These are phyloP conservation scores for Netelia inedita DNA, from an alignment of 2,888 invertebrate genomes.

Conservation along the genomic window DNA sequence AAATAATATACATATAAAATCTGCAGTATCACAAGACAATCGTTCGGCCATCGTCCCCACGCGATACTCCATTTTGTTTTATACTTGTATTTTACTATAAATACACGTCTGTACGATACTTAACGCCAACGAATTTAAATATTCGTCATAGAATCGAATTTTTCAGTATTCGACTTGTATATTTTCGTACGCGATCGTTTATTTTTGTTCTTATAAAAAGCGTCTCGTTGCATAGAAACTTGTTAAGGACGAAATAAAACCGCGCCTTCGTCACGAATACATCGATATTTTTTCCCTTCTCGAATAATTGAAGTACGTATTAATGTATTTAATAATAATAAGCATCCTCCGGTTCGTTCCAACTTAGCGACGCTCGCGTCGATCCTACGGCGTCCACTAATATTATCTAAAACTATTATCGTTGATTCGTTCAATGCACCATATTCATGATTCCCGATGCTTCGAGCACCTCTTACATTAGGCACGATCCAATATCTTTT, in stretches of 20 bases:
- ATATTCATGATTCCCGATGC: slow-evolving; percentile 12
- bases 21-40: slow-evolving; percentile 75
- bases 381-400: slow-evolving; percentile 12
- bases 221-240: slow-evolving; percentile 7
- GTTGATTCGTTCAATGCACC: slow-evolving; percentile 23
- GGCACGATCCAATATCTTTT: slow-evolving; percentile 6
- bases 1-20: slow-evolving; percentile 75
- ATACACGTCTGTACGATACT: slow-evolving; percentile 54
- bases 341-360: slow-evolving; percentile 49
- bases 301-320: slow-evolving; percentile 11
- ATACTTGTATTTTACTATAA: slow-evolving; percentile 42
- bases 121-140: slow-evolving; percentile 32
- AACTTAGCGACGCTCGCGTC: slow-evolving; percentile 44
- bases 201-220: slow-evolving; percentile 46
- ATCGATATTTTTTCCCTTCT: background rate
- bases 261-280: background rate
- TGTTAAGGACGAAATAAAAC: too few relatives aligned
- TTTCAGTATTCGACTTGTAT: background rate
- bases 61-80: slow-evolving; percentile 45
- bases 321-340: slow-evolving; percentile 54
- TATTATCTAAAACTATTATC: slow-evolving; percentile 34
- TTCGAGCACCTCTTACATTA: background rate
- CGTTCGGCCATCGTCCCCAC: slow-evolving; percentile 52
- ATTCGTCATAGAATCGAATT: slow-evolving; percentile 32
- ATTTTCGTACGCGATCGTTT: slow-evolving; percentile 17